A percentile compares a stretch with the other conserved stretches of the same genome.
Evolutionary conservation across 2,113 vertebrate species (phyloP).

Genomic region (Calidris pugnax): DNA sequence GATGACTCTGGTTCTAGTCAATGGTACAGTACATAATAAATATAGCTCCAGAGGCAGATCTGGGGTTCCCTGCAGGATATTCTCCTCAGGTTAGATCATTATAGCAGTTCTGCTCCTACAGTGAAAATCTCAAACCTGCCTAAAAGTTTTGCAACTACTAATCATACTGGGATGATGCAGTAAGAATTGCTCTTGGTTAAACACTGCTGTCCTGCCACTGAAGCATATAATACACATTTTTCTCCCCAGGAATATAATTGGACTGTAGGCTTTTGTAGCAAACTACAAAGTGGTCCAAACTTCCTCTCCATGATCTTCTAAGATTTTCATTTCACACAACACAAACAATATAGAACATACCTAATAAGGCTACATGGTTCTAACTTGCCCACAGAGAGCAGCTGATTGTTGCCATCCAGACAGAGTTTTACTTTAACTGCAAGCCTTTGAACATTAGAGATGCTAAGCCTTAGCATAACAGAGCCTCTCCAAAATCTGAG

Average conservation of each 20-base stretch:
- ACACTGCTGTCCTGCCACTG: background rate
- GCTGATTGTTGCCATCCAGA: background rate
- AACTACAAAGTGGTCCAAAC: background rate
- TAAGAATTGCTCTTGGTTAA: background rate
- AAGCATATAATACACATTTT: background rate
- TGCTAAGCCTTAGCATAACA: background rate
- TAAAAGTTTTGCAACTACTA: background rate
- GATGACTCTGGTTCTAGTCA: background rate
- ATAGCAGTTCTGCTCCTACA: background rate
- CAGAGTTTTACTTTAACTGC: background rate
- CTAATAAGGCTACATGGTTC: background rate
- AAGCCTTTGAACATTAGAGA: background rate
- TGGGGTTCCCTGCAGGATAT: background rate
- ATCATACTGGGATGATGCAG: background rate
- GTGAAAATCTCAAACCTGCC: background rate
- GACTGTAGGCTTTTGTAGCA: background rate
- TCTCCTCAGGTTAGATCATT: background rate
- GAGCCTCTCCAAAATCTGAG: background rate
- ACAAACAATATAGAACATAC: background rate
- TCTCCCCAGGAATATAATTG: background rate
- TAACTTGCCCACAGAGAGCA: background rate
- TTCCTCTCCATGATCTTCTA: background rate
- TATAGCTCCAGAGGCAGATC: background rate
- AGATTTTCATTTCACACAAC: background rate
- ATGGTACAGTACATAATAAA: background rate